These are phyloP conservation scores for Orgyia antiqua DNA, from an alignment of 2,888 invertebrate species.

Conservation along the genomic window DNA sequence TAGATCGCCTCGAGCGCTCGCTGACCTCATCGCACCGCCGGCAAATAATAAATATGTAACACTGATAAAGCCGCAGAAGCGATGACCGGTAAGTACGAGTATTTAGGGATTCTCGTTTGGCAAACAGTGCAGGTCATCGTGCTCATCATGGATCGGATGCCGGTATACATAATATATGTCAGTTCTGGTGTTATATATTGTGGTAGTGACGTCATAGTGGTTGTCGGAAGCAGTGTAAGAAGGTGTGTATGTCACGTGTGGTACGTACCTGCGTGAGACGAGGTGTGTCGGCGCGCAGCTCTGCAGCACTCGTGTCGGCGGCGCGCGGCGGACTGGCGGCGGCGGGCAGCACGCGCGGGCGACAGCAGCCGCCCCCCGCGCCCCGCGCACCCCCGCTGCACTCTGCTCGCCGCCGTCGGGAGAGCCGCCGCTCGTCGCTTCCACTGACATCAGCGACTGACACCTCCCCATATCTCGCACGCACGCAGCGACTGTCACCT, in stretches of 20 bases:
- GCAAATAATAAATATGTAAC: constrained; percentile 77
- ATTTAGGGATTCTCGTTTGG: constrained; percentile 65
- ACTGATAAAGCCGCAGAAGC: constrained; percentile 73
- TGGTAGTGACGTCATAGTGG: constrained; percentile 19
- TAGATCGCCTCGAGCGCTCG: constrained; percentile 60
- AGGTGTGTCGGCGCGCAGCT: constrained; percentile 45
- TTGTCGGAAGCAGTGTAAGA: constrained; percentile 19
- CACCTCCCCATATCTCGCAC: constrained; percentile 56
- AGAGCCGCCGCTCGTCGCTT: constrained; percentile 49
- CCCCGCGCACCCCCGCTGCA: constrained; percentile 62
- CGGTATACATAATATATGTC: too few relatives aligned
- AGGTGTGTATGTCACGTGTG: constrained; percentile 42
- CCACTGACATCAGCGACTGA: constrained; percentile 57
- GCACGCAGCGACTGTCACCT: constrained; percentile 54
- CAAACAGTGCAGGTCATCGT: constrained; percentile 54
- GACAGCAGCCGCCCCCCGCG: constrained; percentile 48
- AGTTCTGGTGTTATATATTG: too few relatives aligned
- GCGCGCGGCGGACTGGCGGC: constrained; percentile 71
- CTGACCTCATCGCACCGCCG: constrained; percentile 70
- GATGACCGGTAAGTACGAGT: constrained; percentile 69
- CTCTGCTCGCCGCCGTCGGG: constrained; percentile 53
- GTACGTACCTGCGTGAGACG: constrained; percentile 64
- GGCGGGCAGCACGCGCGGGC: constrained; percentile 38
- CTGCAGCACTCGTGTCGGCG: constrained; percentile 62
- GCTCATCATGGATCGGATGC: constrained; percentile 11